Evolutionary conservation across 2,888 invertebrate genomes (phyloP), one percentile per base, ranked within the genome.

Genomic region (Torymus tubicola): DNA sequence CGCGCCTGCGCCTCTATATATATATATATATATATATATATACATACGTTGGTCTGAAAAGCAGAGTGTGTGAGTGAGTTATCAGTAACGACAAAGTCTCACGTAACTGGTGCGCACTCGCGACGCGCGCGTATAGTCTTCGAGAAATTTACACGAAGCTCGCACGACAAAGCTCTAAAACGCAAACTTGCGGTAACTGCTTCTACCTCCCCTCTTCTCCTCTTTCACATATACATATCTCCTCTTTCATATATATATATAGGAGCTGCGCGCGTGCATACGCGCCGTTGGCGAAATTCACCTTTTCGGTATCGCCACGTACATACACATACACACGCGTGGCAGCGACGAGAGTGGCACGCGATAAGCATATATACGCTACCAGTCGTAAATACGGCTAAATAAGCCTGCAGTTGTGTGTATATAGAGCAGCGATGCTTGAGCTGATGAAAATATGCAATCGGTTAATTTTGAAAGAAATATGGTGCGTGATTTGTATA

Each of bases 111-210:
- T 53, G 12, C 16, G 2, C 13, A 55, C 55, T 10, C 31, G 8
- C 14, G n/a, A 8, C 1, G 21, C 16, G 13, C 58, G 12, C 18
- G 3, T 24, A 3, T 24, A 24, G 2, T 58, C 52, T 71, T 71
- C 61, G 52, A 14, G 64, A 73, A 73, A 76, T 69, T 69, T 76
- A 76, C 76, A 18, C 68, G 61, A 55, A 57, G 68, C 69, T 75
- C 53, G 18, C 63, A 63, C 63, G 57, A 61, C 53, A 68, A 75
- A 69, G 69, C 76, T 63, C 63, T 68, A 76, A 63, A 69, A 69
- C 21, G 63, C 55, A 63, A 76, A 63, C 42, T 76, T 69, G 55
- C 21, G 21, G 63, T 55, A 63, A 63, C 63, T 69, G 16, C 65
- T 11, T 16, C 1, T 5, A 10, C 60, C 55, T 14, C 68, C 3